A percentile compares a stretch with the other conserved stretches of the same genome.
Evolutionary conservation across 2,113 vertebrate genomes (phyloP).

Genomic region (Pelecanoides urinatrix): DNA sequence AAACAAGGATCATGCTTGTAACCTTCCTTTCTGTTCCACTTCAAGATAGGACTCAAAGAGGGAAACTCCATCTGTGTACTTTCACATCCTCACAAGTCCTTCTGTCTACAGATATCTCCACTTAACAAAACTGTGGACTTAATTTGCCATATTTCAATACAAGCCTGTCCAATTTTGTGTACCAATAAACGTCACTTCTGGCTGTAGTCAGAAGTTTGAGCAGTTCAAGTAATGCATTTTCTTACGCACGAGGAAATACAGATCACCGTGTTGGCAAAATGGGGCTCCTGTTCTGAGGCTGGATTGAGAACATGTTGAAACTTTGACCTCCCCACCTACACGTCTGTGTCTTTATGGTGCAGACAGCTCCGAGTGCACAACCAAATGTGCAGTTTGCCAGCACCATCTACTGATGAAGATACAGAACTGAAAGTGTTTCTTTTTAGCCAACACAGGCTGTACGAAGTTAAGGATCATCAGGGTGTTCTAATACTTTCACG

Average conservation of each 20-base stretch:
- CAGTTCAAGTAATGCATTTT: not conserved
- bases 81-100: fast-evolving
- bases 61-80: not conserved
- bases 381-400: not conserved
- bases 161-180: too few species aligned
- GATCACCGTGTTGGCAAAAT: fast-evolving
- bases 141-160: not conserved
- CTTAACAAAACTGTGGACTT: not conserved
- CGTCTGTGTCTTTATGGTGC: fast-evolving
- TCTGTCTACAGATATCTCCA: not conserved
- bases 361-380: not conserved
- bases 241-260: fast-evolving
- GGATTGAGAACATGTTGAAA: fast-evolving
- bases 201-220: not conserved
- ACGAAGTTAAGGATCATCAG: fast-evolving
- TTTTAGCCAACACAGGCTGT: not conserved
- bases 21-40: not conserved
- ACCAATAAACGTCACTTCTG: fast-evolving
- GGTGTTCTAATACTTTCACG: not conserved
- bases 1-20: not conserved
- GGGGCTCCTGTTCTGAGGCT: not conserved
- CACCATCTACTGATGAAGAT: slow-evolving; percentile 38
- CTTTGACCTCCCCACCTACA: not conserved
- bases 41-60: not conserved
- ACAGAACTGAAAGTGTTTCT: not conserved